Evolutionary conservation across 2,797 vertebrate genomes (phyloP), one percentile per base, ranked within the genome.

Genomic region (Acrocephalus scirpaceus): DNA sequence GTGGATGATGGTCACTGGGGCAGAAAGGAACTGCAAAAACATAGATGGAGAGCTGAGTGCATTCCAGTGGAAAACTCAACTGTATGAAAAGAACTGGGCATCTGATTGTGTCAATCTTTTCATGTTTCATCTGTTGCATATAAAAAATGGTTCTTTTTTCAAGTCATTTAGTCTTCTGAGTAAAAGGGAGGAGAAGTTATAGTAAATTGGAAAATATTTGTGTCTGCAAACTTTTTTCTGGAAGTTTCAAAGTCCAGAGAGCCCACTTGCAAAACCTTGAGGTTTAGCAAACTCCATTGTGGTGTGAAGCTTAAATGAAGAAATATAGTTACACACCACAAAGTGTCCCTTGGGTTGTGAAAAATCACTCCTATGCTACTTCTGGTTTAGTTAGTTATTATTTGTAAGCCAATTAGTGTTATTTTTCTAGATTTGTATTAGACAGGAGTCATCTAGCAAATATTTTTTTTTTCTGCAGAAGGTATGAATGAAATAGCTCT

Each of bases 391-490:
- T 92, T 90, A 51, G 27, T 86, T 92, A 62, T 86, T 95, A 82
- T n/a, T 86, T 90, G 54, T 45, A 77, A 95, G 32, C 56, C 64
- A 29, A 51, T 88, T 60, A 67, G 3, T 38, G 36, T 95, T 90
- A 27, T 84, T 94, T 91, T 96, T 91, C 79, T 71, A 22, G 86
- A 83, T 96, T 94, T 86, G 72, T 67, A 51, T 91, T 92, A 81
- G 71, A 79, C 72, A 75, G 12, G 40, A 92, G 23, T 90, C n/a
- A 57, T 70, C 58, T 57, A 73, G 71, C 20, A 94, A 84, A 75
- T 71, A 1, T 44, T 32, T 70, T 93, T 87, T 70, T 83, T 51
- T 72, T 90, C 89, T 83, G 21, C 74, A 40, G 51, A 77, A 95
- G 29, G n/a, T 75, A 18, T 75, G 81, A 88, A 29, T 5, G 34